Conservation (phyloP, 2,888 invertebrate species). For the Selenia dentaria region DNA sequence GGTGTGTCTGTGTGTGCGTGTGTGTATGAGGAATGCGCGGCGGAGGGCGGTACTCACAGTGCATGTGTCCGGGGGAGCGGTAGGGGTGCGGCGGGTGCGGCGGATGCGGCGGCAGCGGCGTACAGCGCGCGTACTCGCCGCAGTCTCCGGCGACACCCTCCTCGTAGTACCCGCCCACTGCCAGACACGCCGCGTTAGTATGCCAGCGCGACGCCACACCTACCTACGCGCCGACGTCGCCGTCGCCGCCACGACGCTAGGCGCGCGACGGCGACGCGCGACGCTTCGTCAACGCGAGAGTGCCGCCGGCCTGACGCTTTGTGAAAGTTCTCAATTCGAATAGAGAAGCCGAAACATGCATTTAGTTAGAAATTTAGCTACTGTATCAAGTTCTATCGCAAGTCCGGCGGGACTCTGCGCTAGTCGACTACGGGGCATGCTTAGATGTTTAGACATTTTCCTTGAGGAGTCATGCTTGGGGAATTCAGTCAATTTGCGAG, state of each 20-base stretch:
- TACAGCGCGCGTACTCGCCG: constrained; percentile 72
- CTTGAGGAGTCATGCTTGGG: constrained; percentile 67
- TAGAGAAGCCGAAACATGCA: constrained; percentile 70
- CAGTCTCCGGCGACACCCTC: constrained; percentile 69
- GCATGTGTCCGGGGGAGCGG: constrained; percentile 59
- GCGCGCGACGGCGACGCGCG: constrained; percentile 2
- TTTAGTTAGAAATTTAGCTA: constrained; percentile 57
- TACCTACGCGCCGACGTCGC: constrained; percentile 50
- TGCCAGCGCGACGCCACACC: constrained; percentile 53
- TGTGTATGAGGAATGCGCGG: neutral
- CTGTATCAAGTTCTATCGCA: constrained; percentile 40
- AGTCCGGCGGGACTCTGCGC: constrained; percentile 44
- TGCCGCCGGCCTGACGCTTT: neutral
- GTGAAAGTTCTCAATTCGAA: constrained; percentile 24
- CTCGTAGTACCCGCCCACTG: constrained; percentile 82
- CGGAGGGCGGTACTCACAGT: constrained; percentile 62
- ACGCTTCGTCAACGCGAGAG: neutral
- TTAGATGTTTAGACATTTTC: constrained; percentile 56
- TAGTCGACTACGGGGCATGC: constrained; percentile 72
- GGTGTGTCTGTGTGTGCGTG: neutral
- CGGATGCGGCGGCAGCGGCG: constrained; percentile 49
- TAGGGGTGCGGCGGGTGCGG: constrained; percentile 39
- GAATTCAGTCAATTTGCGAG: constrained; percentile 44
- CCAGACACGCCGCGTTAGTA: constrained; percentile 74
- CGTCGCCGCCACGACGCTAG: neutral